A percentile compares a stretch with the other conserved stretches of the same genome.
phyloP scores from a whole-genome alignment of 2,797 vertebrate genomes.

The Lycodopsis pacificus region DNA sequence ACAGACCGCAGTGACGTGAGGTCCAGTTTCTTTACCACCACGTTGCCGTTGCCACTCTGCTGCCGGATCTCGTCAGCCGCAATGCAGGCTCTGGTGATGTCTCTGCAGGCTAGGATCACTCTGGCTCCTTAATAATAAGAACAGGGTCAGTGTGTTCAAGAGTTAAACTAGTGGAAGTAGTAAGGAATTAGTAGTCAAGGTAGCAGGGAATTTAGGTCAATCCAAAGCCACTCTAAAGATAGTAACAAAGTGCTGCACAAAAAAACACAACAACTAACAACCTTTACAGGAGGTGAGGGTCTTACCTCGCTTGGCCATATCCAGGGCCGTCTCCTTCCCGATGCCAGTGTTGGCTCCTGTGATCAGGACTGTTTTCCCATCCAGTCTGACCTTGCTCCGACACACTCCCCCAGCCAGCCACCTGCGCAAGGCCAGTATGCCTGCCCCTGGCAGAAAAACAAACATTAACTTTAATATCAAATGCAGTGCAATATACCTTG shows the following conservation, averaged over 20 bases:
- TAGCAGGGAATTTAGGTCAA: neutral
- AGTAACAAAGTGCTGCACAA: neutral
- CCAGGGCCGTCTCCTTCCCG: conserved; percentile 83
- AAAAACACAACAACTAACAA: neutral
- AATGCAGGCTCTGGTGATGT: conserved; percentile 68
- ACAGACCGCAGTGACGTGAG: conserved; percentile 81
- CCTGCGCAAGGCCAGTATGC: conserved; percentile 72
- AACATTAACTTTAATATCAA: neutral
- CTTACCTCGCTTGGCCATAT: conserved; percentile 81
- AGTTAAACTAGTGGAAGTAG: neutral
- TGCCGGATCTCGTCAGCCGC: conserved; percentile 80
- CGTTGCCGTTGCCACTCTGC: conserved; percentile 78
- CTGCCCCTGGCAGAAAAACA: conserved; percentile 54
- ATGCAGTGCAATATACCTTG: neutral
- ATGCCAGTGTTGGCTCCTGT: conserved; percentile 85
- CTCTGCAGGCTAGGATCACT: conserved; percentile 84
- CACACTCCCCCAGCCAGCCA: conserved; percentile 80
- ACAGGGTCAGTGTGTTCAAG: neutral
- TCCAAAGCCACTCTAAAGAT: neutral
- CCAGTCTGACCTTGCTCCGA: conserved; percentile 77
- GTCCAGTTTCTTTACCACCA: conserved; percentile 80
- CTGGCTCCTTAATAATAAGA: conserved; percentile 72
- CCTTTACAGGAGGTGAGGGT: neutral
- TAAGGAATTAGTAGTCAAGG: neutral
- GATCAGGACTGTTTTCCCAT: conserved; percentile 84